Conservation (phyloP, 2,113 vertebrate species). For the Tetrao urogallus region DNA sequence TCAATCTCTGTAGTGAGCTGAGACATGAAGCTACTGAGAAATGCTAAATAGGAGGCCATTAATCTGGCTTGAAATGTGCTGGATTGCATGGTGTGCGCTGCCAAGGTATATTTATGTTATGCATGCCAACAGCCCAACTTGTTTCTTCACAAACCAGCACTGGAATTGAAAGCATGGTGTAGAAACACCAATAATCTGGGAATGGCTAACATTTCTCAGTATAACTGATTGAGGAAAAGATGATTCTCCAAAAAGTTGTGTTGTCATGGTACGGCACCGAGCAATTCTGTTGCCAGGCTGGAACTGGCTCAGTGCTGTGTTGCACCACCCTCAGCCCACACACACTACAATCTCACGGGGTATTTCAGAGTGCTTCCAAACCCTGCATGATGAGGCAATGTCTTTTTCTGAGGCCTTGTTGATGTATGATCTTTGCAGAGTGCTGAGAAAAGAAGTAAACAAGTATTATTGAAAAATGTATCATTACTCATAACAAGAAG, state of each 20-base stretch:
- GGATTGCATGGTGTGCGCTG: not conserved
- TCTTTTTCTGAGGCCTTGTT: not conserved
- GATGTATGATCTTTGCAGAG: not conserved
- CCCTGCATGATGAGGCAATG: not conserved
- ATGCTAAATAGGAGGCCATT: not conserved
- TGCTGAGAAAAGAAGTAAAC: not conserved
- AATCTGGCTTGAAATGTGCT: not conserved
- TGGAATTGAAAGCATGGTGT: not conserved
- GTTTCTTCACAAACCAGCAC: not conserved
- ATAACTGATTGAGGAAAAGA: not conserved
- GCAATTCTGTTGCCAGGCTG: not conserved
- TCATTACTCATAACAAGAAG: not conserved
- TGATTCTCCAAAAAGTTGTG: not conserved
- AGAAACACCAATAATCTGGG: not conserved
- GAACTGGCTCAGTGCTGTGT: not conserved
- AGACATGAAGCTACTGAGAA: not conserved
- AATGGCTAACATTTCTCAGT: not conserved
- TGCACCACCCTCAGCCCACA: not conserved
- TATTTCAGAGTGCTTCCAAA: not conserved
- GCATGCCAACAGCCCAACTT: not conserved
- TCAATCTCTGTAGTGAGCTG: not conserved
- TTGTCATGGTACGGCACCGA: not conserved
- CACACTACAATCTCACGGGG: too few relatives aligned
- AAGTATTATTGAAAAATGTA: accelerated
- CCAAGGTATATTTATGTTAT: not conserved